Evolutionary conservation across 2,797 vertebrate species (phyloP).

Genomic region (Tympanoctomys barrerae): DNA sequence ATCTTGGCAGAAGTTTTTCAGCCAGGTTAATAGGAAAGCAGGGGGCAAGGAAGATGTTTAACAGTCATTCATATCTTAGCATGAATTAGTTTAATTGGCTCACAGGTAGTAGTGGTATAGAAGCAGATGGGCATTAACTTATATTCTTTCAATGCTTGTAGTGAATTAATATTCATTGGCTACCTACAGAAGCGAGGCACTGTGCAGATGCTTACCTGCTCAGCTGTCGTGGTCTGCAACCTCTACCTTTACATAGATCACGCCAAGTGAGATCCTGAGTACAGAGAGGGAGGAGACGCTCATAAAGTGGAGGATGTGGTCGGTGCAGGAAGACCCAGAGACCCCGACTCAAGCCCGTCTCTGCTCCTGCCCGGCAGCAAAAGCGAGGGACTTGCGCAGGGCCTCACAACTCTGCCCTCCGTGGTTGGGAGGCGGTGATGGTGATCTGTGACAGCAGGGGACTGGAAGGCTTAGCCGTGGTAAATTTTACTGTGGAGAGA

Average conservation of each 20-base stretch:
- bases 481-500: not conserved
- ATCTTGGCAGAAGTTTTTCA: constrained; percentile 42
- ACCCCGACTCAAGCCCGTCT: not conserved
- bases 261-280: not conserved
- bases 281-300: not conserved
- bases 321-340: not conserved
- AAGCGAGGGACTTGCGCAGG: accelerated
- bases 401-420: not conserved
- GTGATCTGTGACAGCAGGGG: not conserved
- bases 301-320: not conserved
- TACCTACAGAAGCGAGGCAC: not conserved
- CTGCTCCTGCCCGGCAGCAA: not conserved
- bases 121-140: not conserved
- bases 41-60: constrained; percentile 6
- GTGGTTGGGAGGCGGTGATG: not conserved
- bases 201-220: not conserved
- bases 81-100: constrained; percentile 52
- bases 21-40: constrained; percentile 7
- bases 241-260: not conserved
- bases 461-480: not conserved
- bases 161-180: constrained; percentile 19
- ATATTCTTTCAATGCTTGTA: not conserved
- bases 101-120: not conserved
- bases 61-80: constrained; percentile 61
- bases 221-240: not conserved